Evolutionary conservation across 30 jellyfish, hydroid and myxozoan genomes (phyloP).

Genomic region (Aurelia coerulea): DNA sequence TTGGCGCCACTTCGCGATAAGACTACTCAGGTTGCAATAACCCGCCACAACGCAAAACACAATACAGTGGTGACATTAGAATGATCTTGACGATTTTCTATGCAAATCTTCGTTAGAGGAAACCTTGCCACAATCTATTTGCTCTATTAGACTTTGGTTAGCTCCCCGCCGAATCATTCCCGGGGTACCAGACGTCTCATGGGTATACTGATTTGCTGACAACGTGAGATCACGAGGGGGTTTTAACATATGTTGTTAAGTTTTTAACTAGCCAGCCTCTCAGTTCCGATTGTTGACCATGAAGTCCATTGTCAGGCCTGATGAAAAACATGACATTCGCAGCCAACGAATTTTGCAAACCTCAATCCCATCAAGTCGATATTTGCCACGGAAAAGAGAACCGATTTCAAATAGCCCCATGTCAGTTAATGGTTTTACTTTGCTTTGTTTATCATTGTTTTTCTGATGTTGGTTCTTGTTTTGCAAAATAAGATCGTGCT

Average conservation of each 20-base stretch:
- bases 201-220: constrained; percentile 58
- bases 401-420: too few relatives aligned
- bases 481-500: too few relatives aligned
- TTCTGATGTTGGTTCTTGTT: not conserved
- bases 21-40: constrained; percentile 63
- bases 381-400: too few relatives aligned
- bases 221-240: constrained; percentile 40
- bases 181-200: constrained; percentile 68
- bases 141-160: constrained; percentile 54
- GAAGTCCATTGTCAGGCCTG: too few relatives aligned
- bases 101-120: constrained; percentile 78
- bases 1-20: constrained; percentile 73
- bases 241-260: too few relatives aligned
- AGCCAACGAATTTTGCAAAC: too few relatives aligned
- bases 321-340: too few relatives aligned
- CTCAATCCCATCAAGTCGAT: too few relatives aligned
- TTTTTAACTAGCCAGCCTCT: too few relatives aligned
- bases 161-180: constrained; percentile 68
- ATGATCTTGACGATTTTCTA: constrained; percentile 39
- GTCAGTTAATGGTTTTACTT: too few relatives aligned
- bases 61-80: constrained; percentile 52
- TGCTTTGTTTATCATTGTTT: not conserved
- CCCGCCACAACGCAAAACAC: constrained; percentile 69
- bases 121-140: constrained; percentile 63
- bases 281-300: too few relatives aligned